Percentiles rank a stretch among this genome's conserved stretches.
Evolutionary conservation across 2,888 invertebrate genomes (phyloP).

Genomic region (Macaria notata): DNA sequence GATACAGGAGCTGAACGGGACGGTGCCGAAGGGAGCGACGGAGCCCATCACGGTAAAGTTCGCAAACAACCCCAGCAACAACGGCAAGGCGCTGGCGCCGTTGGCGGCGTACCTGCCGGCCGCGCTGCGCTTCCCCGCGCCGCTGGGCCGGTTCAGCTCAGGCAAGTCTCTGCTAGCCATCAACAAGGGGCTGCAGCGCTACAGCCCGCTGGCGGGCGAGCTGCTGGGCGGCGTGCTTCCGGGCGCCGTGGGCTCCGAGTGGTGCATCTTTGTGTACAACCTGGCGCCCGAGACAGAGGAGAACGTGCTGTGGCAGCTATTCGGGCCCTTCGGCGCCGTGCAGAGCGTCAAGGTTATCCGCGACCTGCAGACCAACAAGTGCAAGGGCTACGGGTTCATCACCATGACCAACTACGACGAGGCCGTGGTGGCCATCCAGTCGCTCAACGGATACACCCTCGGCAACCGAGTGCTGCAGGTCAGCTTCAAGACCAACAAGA

Average conservation of each 20-base stretch:
- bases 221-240: conserved; percentile 90
- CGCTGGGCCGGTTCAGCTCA: conserved; percentile 90
- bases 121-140: conserved; percentile 83
- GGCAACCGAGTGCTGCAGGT: conserved; percentile 96
- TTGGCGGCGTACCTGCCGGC: conserved; percentile 93
- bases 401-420: conserved; percentile 98
- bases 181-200: conserved; percentile 87
- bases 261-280: conserved; percentile 98
- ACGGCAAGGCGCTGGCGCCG: conserved; percentile 90
- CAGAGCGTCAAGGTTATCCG: conserved; percentile 96
- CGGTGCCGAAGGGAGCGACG: conserved; percentile 92
- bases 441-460: conserved; percentile 94
- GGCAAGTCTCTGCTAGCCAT: conserved; percentile 96
- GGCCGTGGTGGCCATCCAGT: conserved; percentile 94
- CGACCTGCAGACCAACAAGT: conserved; percentile 95
- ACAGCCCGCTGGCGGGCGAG: conserved; percentile 94
- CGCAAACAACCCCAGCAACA: conserved; percentile 95
- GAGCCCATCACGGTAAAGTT: conserved; percentile 97
- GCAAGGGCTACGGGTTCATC: conserved; percentile 97
- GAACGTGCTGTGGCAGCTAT: conserved; percentile 97
- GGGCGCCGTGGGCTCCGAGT: conserved; percentile 88
- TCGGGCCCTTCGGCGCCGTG: conserved; percentile 97
- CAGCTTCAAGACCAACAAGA: conserved; percentile 94
- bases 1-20: conserved; percentile 94
- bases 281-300: conserved; percentile 98